Evolutionary conservation across 2,888 invertebrate genomes (phyloP).

Genomic region (Rugalucina vietnamica): DNA sequence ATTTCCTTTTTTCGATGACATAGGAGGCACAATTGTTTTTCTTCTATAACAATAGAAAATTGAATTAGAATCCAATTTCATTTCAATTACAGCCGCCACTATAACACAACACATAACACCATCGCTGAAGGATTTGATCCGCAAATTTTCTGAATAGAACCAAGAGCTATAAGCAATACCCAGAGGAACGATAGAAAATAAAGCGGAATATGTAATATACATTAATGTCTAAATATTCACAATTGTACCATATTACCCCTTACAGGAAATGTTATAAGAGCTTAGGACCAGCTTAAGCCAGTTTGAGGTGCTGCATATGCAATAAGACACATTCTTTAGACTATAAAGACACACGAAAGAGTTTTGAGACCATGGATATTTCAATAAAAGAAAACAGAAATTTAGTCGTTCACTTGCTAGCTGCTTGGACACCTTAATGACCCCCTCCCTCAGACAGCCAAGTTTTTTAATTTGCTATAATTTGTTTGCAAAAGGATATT

Average conservation of each 20-base stretch:
- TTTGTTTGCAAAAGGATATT: no score
- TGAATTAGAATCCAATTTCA: not conserved
- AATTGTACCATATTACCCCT: not conserved
- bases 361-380: no score
- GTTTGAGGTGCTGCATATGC: no score
- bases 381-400: no score
- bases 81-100: not conserved
- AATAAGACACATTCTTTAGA: no score
- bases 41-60: not conserved
- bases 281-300: no score
- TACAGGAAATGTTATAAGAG: not conserved
- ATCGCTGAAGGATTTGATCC: not conserved
- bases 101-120: not conserved
- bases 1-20: not conserved
- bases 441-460: no score
- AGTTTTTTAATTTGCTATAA: no score
- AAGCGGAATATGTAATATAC: slow-evolving; percentile 20
- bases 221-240: slow-evolving; percentile 15
- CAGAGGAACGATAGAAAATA: not conserved
- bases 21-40: not conserved
- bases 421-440: no score
- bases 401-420: no score
- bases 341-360: no score
- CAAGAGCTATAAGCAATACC: not conserved
- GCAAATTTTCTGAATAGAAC: not conserved